Base-by-base conservation (phyloP, 2,113 vertebrate genomes). In the Ardeotis arabs region DNA sequence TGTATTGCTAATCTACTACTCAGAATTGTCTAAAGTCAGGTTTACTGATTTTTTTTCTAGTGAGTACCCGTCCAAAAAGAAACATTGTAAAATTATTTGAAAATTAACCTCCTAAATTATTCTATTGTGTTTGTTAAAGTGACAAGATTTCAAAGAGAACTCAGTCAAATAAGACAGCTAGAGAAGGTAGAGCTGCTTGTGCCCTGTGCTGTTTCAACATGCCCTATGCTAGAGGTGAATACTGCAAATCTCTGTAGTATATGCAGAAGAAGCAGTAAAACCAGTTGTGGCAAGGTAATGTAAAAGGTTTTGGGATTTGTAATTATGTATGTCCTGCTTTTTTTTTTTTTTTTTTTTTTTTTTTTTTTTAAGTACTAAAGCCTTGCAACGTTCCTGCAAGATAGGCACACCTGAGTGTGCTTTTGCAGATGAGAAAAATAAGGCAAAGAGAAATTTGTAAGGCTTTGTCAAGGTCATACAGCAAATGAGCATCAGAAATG, bases 211-310 rank as follows among this genome's bases (percentile, higher is more conserved):
- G 73, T 93, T 95, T 67, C 86, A 77, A 45, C 84, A 49, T 81
- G 83, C 56, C 49, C 53, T 86, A 0, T 78, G 76, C 85, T 92
- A 83, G 64, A 82, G 31, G 69, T 89, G 52, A 87, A 91, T 84
- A 69, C 41, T 70, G 79, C 75, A 84, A 68, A 84, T 77, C 55
- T 88, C 67, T 84, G 47, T 44, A 78, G 60, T 53, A 20, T 64
- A n/a, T 45, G 45, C 60, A 74, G 68, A 89, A 87, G 84, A 79
- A 93, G 84, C 83, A 81, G 79, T 94, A 87, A 92, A 95, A 84
- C 76, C 69, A 84, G 83, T 93, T 96, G 27, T 58, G 52, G 83
- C 33, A 90, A 75, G 52, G 76, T 86, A 94, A 93, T 9, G 24
- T 59, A 70, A 83, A 66, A 84, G 29, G 21, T 11, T 89, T 75